phyloP scores from a whole-genome alignment of 2,888 invertebrate species.

The Gymnocheta viridis region DNA sequence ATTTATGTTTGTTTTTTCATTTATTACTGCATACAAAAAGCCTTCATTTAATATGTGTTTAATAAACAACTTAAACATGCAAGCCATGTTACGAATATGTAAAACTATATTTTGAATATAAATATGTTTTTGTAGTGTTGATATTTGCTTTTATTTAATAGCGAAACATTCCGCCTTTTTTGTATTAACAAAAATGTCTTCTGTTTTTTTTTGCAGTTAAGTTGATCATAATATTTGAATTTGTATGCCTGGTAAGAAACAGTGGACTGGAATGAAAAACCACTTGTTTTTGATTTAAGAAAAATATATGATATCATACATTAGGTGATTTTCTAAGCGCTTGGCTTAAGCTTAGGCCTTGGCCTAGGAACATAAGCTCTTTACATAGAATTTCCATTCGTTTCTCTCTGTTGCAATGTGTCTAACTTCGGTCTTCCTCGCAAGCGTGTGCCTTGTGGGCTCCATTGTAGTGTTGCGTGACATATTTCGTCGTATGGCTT shows the following conservation, averaged over 20 bases:
- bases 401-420: too few species aligned
- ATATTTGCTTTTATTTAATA: conserved; percentile 2
- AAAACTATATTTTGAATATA: conserved; percentile 31
- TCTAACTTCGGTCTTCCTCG: too few species aligned
- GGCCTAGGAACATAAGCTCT: too few species aligned
- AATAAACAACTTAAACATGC: conserved; percentile 46
- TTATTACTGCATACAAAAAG: conserved; percentile 26
- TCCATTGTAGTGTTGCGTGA: too few species aligned
- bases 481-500: too few species aligned
- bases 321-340: too few species aligned
- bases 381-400: too few species aligned
- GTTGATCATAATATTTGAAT: background rate
- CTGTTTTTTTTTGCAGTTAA: background rate
- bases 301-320: too few species aligned
- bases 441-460: too few species aligned
- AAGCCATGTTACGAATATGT: conserved; percentile 31
- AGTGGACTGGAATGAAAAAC: background rate
- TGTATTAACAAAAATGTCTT: background rate
- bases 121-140: conserved; percentile 17
- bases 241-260: background rate
- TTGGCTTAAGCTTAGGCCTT: too few species aligned
- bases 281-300: background rate
- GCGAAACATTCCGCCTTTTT: background rate
- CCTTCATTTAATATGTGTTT: conserved; percentile 43
- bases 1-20: background rate